Evolutionary conservation across 2,797 vertebrate species (phyloP).

Genomic region (Melanotaenia parkinsoni): DNA sequence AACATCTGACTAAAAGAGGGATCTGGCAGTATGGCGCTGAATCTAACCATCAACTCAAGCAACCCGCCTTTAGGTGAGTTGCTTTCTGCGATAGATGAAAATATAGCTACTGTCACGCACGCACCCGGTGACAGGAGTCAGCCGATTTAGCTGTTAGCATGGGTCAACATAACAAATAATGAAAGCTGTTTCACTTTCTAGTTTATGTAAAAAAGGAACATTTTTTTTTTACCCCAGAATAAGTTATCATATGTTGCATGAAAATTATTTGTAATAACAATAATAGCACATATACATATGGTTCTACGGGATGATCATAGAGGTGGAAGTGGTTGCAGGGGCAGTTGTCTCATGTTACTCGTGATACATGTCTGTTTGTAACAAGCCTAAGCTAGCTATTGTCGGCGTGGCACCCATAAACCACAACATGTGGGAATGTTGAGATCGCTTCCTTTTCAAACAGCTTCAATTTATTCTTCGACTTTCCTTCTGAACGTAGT

Average conservation of each 20-base stretch:
- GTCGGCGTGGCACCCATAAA: slow-evolving; percentile 65
- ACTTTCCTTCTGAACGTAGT: rapidly evolving
- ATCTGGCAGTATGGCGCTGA: slow-evolving; percentile 78
- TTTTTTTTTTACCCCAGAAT: not conserved
- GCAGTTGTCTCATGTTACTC: not conserved
- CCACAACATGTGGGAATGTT: slow-evolving; percentile 11
- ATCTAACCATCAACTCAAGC: slow-evolving; percentile 78
- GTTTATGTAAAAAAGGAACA: too few species aligned
- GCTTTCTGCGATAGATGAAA: not conserved
- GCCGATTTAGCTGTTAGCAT: slow-evolving; percentile 28
- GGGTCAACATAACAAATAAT: slow-evolving; percentile 17
- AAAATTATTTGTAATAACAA: not conserved
- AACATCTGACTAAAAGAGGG: slow-evolving; percentile 14
- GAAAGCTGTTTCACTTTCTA: too few species aligned
- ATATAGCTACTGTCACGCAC: not conserved
- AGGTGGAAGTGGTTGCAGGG: not conserved
- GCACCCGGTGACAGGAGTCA: slow-evolving; percentile 30
- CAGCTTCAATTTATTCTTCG: rapidly evolving
- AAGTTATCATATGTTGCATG: not conserved
- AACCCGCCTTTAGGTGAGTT: slow-evolving; percentile 82
- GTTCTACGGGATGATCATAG: not conserved
- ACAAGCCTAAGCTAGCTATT: slow-evolving; percentile 38
- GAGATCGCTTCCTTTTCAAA: rapidly evolving
- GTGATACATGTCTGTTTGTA: not conserved
- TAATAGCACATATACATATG: not conserved